These are phyloP conservation scores for Carcinoscorpius rotundicauda DNA, from an alignment of 1,140 invertebrate genomes.

Conservation along the genomic window DNA sequence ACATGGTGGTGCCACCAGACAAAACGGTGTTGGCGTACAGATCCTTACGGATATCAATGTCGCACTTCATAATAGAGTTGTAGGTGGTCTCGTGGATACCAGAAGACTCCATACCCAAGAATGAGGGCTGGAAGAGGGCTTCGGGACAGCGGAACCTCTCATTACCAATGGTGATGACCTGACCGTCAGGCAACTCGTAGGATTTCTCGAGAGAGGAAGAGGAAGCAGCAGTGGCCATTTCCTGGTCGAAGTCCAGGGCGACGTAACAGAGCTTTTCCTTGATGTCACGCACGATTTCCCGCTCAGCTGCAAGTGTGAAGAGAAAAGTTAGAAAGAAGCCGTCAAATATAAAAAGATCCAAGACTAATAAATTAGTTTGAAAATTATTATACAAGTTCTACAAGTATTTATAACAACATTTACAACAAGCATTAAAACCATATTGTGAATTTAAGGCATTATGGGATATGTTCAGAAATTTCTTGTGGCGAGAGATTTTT, in stretches of 20 bases:
- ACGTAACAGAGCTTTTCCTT: conserved; percentile 89
- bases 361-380: too few relatives aligned
- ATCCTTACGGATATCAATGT: conserved; percentile 81
- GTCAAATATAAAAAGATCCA: not conserved
- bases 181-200: conserved; percentile 84
- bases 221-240: conserved; percentile 85
- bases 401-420: too few relatives aligned
- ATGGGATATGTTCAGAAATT: not conserved
- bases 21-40: conserved; percentile 62
- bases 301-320: conserved; percentile 49
- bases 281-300: conserved; percentile 92
- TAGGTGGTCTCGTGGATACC: conserved; percentile 90
- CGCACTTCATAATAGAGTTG: conserved; percentile 96
- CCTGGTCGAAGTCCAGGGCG: conserved; percentile 82
- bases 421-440: too few relatives aligned
- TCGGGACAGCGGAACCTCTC: conserved; percentile 96
- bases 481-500: too few relatives aligned
- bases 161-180: conserved; percentile 91
- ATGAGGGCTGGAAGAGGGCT: conserved; percentile 89
- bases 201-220: conserved; percentile 84
- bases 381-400: too few relatives aligned
- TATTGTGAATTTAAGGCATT: not conserved
- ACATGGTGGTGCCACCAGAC: conserved; percentile 93
- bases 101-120: conserved; percentile 89
- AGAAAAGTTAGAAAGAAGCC: not conserved